Evolutionary conservation across 2,797 vertebrate species (phyloP).

Genomic region (Labeo calbasu): DNA sequence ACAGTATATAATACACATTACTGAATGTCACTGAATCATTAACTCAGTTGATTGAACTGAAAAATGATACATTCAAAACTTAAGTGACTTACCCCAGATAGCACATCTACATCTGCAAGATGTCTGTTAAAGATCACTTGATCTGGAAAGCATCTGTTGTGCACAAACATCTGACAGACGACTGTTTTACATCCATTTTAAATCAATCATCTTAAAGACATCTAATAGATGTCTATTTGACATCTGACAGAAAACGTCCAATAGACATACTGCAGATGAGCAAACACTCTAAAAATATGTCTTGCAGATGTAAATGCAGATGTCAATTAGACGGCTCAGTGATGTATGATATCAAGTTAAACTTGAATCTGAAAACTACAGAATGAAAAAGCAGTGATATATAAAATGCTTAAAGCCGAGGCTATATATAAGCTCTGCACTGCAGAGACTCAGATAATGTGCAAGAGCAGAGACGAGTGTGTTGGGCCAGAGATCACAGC

Average conservation of each 20-base stretch:
- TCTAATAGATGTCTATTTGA: too few relatives aligned
- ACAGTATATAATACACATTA: not conserved
- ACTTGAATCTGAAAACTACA: not conserved
- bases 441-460: slow-evolving; percentile 11
- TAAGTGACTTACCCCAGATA: not conserved
- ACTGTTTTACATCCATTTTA: too few relatives aligned
- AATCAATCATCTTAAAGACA: too few relatives aligned
- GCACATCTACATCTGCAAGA: too few relatives aligned
- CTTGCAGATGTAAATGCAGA: too few relatives aligned
- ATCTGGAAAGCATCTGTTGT: too few relatives aligned
- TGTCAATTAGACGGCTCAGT: too few relatives aligned
- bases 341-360: not conserved
- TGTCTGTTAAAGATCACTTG: too few relatives aligned
- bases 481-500: slow-evolving; percentile 19
- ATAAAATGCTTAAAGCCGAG: not conserved
- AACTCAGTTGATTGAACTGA: not conserved
- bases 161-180: too few relatives aligned
- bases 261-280: too few relatives aligned
- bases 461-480: slow-evolving; percentile 27
- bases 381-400: not conserved
- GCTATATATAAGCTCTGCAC: not conserved
- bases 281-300: too few relatives aligned
- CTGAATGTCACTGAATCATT: not conserved
- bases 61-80: not conserved
- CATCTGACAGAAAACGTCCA: too few relatives aligned